These are phyloP conservation scores for Hippoglossus hippoglossus DNA, from an alignment of 2,797 vertebrate genomes.

Conservation along the genomic window DNA sequence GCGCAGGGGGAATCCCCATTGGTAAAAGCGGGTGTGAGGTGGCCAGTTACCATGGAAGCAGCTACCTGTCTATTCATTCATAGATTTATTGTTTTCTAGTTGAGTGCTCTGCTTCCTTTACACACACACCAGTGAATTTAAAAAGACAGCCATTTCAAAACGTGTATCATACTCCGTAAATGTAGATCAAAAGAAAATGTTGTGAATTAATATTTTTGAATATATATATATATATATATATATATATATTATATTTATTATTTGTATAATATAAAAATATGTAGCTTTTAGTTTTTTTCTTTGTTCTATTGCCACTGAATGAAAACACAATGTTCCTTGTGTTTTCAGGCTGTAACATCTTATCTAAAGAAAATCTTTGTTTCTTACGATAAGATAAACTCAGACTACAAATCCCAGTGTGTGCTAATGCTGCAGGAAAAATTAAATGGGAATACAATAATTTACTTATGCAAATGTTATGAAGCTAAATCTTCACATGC, in stretches of 20 bases:
- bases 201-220: too few species aligned
- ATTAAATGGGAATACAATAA: not conserved
- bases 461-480: not conserved
- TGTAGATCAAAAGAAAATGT: too few species aligned
- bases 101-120: conserved; percentile 12
- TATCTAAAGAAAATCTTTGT: too few species aligned
- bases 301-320: too few species aligned
- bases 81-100: conserved; percentile 21
- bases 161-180: not conserved
- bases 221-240: too few species aligned
- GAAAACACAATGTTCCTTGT: too few species aligned
- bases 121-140: not conserved
- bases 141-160: not conserved
- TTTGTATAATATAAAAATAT: too few species aligned
- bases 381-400: too few species aligned
- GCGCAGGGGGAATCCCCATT: conserved; percentile 68
- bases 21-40: conserved; percentile 66
- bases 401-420: not conserved
- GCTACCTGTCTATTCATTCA: conserved; percentile 59
- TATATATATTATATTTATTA: too few species aligned
- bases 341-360: too few species aligned
- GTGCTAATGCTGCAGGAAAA: not conserved
- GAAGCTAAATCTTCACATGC: not conserved
- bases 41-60: conserved; percentile 72
- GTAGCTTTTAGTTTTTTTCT: too few species aligned